Evolutionary conservation across 2,888 invertebrate genomes (phyloP).

Genomic region (Linnaemya tessellans): DNA sequence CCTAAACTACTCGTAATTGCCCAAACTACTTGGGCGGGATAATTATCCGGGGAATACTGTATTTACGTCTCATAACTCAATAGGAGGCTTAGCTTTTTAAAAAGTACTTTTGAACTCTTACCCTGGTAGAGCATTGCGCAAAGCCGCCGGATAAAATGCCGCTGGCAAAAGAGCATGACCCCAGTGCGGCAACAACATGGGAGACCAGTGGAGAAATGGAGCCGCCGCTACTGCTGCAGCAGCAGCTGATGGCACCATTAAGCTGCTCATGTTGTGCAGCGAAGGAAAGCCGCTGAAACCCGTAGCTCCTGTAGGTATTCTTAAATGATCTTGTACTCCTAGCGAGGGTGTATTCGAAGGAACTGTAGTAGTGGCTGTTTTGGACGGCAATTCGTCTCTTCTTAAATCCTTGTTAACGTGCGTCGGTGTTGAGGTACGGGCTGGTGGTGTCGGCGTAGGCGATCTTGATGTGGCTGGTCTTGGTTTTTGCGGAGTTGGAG

Average conservation of each 20-base stretch:
- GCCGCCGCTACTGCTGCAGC: slow-evolving; percentile 87
- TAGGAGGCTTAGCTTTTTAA: not conserved
- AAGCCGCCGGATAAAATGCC: slow-evolving; percentile 89
- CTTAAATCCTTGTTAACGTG: slow-evolving; percentile 39
- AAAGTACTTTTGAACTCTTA: slow-evolving; percentile 83
- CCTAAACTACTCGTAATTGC: too few species aligned
- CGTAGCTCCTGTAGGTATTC: slow-evolving; percentile 81
- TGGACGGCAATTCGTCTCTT: slow-evolving; percentile 46
- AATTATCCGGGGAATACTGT: too few species aligned
- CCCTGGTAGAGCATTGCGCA: slow-evolving; percentile 89
- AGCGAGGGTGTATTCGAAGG: slow-evolving; percentile 62
- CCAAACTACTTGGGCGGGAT: too few species aligned
- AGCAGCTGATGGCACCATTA: slow-evolving; percentile 84
- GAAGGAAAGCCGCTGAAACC: slow-evolving; percentile 80
- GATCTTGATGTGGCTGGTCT: slow-evolving; percentile 73
- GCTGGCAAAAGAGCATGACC: slow-evolving; percentile 88
- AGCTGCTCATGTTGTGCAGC: slow-evolving; percentile 81
- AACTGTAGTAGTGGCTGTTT: slow-evolving; percentile 62
- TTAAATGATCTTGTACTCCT: slow-evolving; percentile 76
- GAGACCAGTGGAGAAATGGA: slow-evolving; percentile 90
- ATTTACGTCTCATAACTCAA: not conserved
- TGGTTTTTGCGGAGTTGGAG: slow-evolving; percentile 73
- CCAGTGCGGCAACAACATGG: slow-evolving; percentile 88
- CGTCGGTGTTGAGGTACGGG: slow-evolving; percentile 77
- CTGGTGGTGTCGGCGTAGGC: slow-evolving; percentile 75